Conservation (phyloP, 2,888 invertebrate species). For the Agrotis ipsilon region DNA sequence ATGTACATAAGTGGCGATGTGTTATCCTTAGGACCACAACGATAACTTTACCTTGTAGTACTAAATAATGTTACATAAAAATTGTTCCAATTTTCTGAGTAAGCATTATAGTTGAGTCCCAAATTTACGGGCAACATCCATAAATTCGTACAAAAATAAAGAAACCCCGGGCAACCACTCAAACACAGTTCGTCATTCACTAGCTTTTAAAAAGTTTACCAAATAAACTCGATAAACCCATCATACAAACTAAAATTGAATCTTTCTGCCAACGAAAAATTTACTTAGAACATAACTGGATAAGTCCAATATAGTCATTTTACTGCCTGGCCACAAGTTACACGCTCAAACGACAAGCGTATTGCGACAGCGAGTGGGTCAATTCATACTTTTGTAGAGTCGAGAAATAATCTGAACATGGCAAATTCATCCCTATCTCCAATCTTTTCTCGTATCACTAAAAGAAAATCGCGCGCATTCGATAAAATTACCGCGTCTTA, state of each 20-base stretch:
- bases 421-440: too few species aligned
- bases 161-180: neutral
- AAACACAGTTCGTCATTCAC: neutral
- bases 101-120: neutral
- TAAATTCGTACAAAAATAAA: neutral
- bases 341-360: neutral
- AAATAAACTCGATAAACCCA: neutral
- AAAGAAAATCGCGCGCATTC: too few species aligned
- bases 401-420: too few species aligned
- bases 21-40: too few species aligned
- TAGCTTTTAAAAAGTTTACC: conserved; percentile 6
- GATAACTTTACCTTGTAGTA: too few species aligned
- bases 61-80: neutral
- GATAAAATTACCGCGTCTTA: too few species aligned
- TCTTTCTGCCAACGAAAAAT: conserved; percentile 13
- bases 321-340: neutral
- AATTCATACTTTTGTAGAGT: too few species aligned
- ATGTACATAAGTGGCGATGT: too few species aligned
- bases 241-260: conserved; percentile 14
- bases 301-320: too few species aligned
- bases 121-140: neutral
- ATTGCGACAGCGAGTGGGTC: neutral
- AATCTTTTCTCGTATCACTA: too few species aligned
- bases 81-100: neutral
- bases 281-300: neutral